Evolutionary conservation across 2,888 invertebrate genomes (phyloP).

Genomic region (Drosophila monieri): DNA sequence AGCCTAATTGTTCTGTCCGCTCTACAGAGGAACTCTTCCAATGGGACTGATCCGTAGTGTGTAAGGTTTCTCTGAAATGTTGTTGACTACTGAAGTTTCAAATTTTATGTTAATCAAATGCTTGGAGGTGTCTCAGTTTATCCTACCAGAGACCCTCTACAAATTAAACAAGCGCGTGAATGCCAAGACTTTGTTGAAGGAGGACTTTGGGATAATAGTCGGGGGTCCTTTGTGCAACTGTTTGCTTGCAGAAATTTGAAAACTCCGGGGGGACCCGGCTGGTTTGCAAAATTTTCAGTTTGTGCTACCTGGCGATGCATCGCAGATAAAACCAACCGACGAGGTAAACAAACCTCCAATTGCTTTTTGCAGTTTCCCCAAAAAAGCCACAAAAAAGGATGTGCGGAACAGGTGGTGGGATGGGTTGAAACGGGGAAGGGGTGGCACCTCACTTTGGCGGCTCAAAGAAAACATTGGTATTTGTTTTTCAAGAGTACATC

Average conservation of each 20-base stretch:
- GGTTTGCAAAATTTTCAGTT: constrained; percentile 4
- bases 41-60: too few species aligned
- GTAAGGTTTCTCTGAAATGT: too few species aligned
- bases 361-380: constrained; percentile 2
- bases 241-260: constrained; percentile 30
- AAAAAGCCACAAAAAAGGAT: background rate
- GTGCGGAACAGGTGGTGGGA: background rate
- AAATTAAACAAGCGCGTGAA: background rate
- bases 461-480: constrained; percentile 3
- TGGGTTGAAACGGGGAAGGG: background rate
- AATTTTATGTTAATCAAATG: too few species aligned
- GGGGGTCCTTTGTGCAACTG: background rate
- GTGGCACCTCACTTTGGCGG: background rate
- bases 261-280: background rate
- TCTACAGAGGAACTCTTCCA: too few species aligned
- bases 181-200: background rate
- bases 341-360: constrained; percentile 28
- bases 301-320: background rate
- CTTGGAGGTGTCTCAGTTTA: too few species aligned
- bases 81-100: too few species aligned
- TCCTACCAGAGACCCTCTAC: too few species aligned
- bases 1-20: too few species aligned
- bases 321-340: constrained; percentile 8
- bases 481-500: constrained; percentile 6
- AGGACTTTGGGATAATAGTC: constrained; percentile 3